Percentiles rank a stretch among this genome's conserved stretches.
phyloP scores from a whole-genome alignment of 2,888 invertebrate genomes.

The Campoplex nolae region DNA sequence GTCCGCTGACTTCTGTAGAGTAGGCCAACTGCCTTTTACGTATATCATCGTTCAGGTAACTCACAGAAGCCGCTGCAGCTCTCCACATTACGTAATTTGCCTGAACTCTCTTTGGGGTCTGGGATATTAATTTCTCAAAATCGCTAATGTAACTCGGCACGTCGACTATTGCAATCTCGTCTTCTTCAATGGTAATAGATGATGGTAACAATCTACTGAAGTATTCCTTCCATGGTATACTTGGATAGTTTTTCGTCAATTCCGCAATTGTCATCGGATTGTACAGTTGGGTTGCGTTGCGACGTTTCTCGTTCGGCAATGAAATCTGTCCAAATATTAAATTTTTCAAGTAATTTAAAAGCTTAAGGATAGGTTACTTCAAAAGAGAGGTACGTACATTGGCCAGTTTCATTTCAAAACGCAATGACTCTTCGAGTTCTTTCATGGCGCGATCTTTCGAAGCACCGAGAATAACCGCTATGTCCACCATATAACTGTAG shows the following conservation, averaged over 20 bases:
- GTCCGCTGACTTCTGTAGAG: slow-evolving; percentile 92
- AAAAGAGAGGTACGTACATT: slow-evolving; percentile 89
- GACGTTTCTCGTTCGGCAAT: slow-evolving; percentile 92
- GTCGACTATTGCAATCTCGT: slow-evolving; percentile 93
- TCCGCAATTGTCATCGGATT: slow-evolving; percentile 95
- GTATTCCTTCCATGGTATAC: slow-evolving; percentile 93
- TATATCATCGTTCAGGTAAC: slow-evolving; percentile 92
- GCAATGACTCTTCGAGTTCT: slow-evolving; percentile 92
- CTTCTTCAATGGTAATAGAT: slow-evolving; percentile 87
- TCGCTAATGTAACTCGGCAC: slow-evolving; percentile 93
- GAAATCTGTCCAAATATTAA: slow-evolving; percentile 74
- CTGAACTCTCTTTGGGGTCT: slow-evolving; percentile 88
- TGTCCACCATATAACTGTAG: slow-evolving; percentile 94
- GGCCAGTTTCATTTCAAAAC: slow-evolving; percentile 95
- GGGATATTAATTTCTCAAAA: slow-evolving; percentile 88
- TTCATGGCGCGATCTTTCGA: slow-evolving; percentile 88
- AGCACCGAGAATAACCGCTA: slow-evolving; percentile 94
- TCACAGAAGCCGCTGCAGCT: slow-evolving; percentile 92
- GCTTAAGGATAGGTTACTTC: background rate
- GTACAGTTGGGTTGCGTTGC: slow-evolving; percentile 96
- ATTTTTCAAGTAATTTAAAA: background rate
- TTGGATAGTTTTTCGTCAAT: slow-evolving; percentile 90
- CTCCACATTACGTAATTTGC: slow-evolving; percentile 98
- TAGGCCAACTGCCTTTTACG: slow-evolving; percentile 93
- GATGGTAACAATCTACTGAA: slow-evolving; percentile 92